Percentiles rank a stretch among this genome's conserved stretches.
phyloP scores from a whole-genome alignment of 2,797 vertebrate genomes.

The Decapterus maruadsi region DNA sequence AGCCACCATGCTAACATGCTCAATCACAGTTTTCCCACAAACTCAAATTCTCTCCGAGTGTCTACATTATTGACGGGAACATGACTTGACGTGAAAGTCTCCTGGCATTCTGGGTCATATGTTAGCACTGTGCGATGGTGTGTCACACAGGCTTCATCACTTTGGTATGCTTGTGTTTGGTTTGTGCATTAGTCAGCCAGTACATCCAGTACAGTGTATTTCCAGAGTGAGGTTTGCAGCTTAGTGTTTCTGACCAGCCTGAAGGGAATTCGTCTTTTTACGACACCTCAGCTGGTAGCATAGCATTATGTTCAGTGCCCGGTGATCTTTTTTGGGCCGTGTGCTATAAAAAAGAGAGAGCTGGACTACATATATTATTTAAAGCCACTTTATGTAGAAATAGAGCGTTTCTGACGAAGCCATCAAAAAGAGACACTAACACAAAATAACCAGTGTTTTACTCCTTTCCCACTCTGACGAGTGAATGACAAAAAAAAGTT shows the following conservation, averaged over 20 bases:
- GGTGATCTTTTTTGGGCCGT: constrained; percentile 1
- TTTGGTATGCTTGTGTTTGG: constrained; percentile 63
- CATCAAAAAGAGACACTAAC: not conserved
- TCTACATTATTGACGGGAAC: constrained; percentile 23
- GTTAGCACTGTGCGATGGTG: constrained; percentile 19
- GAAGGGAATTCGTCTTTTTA: constrained; percentile 30
- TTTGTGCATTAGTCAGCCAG: constrained; percentile 54
- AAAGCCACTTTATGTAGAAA: not conserved
- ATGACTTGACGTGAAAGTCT: constrained; percentile 43
- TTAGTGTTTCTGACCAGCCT: constrained; percentile 8
- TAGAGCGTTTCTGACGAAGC: not conserved
- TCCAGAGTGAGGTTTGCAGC: constrained; percentile 44
- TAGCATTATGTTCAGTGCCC: constrained; percentile 6
- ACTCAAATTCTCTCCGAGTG: not conserved
- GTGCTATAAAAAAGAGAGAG: not conserved
- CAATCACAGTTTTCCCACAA: constrained; percentile 20
- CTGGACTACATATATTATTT: not conserved
- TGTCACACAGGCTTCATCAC: constrained; percentile 50
- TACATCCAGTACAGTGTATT: constrained; percentile 46
- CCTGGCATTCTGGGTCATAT: constrained; percentile 16
- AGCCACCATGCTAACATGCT: not conserved
- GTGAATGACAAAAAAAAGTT: not conserved
- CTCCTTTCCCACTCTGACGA: not conserved
- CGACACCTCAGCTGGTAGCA: constrained; percentile 2
- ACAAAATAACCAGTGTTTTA: not conserved